Evolutionary conservation across 2,888 invertebrate species (phyloP).

Genomic region (Stenchaetothrips biformis): DNA sequence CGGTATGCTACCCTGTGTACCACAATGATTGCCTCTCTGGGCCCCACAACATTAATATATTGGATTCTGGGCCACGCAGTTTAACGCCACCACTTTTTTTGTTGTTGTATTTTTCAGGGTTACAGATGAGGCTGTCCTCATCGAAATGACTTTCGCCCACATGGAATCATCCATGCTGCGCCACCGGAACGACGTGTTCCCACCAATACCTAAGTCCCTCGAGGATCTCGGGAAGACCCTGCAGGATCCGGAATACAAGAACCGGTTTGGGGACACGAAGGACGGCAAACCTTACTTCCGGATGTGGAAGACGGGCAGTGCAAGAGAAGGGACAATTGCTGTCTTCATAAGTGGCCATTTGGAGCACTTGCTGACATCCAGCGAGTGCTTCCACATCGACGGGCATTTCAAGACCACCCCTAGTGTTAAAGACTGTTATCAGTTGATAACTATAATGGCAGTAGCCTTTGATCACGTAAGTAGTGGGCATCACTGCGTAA

Average conservation of each 20-base stretch:
- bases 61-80: no score
- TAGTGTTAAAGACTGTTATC: neutral
- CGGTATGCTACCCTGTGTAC: no score
- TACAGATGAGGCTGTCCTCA: neutral
- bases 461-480: neutral
- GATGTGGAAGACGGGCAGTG: neutral
- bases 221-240: neutral
- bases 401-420: neutral
- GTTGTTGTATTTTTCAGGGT: neutral
- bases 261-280: neutral
- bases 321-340: neutral
- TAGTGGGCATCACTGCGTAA: neutral
- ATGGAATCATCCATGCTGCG: neutral
- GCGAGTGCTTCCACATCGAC: neutral
- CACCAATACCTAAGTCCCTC: neutral
- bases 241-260: neutral
- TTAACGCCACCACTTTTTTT: no score
- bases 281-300: neutral
- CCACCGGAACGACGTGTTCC: neutral
- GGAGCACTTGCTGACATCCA: neutral
- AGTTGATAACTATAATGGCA: neutral
- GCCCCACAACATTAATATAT: no score
- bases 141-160: neutral
- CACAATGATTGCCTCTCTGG: no score
- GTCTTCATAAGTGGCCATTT: neutral